Percentiles rank a stretch among this genome's conserved stretches.
Conservation (phyloP, 2,113 vertebrate species). For the Eclectus roratus region DNA sequence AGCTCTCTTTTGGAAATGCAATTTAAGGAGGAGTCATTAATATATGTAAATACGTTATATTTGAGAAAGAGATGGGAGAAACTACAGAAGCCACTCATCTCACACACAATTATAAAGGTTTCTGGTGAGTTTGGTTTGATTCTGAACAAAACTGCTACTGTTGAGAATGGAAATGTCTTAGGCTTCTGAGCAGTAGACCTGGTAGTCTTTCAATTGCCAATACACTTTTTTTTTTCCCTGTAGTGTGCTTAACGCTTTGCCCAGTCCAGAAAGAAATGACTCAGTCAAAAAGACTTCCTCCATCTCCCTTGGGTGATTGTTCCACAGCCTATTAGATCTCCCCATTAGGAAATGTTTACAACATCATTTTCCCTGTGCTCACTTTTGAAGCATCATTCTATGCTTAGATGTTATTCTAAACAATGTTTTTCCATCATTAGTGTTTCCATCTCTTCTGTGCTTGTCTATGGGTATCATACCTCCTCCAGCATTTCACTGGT, state of each 20-base stretch:
- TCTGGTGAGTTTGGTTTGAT: background rate
- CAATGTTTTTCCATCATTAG: background rate
- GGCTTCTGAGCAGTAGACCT: background rate
- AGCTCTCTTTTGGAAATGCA: background rate
- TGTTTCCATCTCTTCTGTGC: background rate
- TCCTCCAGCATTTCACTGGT: background rate
- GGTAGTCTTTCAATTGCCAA: background rate
- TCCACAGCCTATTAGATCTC: background rate
- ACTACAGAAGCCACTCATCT: background rate
- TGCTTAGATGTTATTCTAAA: background rate
- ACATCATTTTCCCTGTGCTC: background rate
- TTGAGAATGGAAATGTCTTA: background rate
- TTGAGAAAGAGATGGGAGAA: background rate
- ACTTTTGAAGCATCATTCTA: background rate
- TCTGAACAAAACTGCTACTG: background rate
- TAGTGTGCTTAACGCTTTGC: background rate
- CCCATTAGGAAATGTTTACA: background rate
- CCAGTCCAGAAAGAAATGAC: conserved; percentile 32
- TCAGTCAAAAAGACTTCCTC: conserved; percentile 18
- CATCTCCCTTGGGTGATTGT: background rate
- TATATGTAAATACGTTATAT: background rate
- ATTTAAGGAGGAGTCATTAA: background rate
- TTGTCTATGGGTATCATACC: background rate
- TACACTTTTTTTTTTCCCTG: background rate
- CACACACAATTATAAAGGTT: background rate